Conservation (phyloP, 2,797 vertebrate genomes). For the Chloroceryle inda region DNA sequence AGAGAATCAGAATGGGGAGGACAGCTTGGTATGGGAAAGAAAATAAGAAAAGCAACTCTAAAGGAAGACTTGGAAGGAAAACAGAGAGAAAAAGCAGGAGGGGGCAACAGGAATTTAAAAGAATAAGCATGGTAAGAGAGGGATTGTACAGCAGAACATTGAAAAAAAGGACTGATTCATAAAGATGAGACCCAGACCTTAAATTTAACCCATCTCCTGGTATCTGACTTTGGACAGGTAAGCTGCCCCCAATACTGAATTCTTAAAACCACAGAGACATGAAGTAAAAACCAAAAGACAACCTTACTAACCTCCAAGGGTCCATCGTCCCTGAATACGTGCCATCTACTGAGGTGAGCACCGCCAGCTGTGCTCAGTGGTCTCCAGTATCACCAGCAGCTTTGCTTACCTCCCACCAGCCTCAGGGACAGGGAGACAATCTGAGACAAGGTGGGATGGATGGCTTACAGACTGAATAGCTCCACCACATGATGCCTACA, state of each 20-base stretch:
- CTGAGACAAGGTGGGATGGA: neutral
- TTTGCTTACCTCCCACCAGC: neutral
- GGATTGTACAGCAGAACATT: neutral
- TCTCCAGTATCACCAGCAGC: neutral
- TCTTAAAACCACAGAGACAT: neutral
- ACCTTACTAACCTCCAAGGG: neutral
- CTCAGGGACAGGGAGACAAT: neutral
- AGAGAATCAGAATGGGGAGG: neutral
- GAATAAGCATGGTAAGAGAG: neutral
- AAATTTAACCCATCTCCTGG: neutral
- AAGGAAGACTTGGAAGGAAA: neutral
- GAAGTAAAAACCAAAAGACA: neutral
- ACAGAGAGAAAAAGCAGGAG: neutral
- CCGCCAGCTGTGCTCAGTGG: neutral
- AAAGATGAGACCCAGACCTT: neutral
- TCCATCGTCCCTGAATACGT: neutral
- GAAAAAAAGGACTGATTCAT: neutral
- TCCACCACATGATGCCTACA: fast-evolving
- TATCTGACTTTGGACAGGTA: neutral
- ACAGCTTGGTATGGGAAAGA: neutral
- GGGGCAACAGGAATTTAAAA: neutral
- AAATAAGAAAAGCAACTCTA: neutral
- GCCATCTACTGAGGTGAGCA: neutral
- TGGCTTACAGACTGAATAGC: neutral
- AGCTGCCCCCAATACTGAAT: neutral